Percentiles rank a stretch among this genome's conserved stretches.
phyloP scores from a whole-genome alignment of 2,888 invertebrate species.

The Hyposoter didymator region DNA sequence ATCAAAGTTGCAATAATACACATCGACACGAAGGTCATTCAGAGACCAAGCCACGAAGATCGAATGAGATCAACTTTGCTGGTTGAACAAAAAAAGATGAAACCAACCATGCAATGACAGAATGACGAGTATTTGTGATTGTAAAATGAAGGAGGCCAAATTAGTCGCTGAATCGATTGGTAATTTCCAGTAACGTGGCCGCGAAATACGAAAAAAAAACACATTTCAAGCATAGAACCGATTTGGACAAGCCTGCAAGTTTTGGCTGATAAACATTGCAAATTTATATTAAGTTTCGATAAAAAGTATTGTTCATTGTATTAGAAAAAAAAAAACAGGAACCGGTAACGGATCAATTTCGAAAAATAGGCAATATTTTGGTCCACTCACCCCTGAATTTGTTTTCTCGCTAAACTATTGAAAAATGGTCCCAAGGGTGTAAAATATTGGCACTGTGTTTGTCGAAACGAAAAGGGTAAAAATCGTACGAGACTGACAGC shows the following conservation, averaged over 20 bases:
- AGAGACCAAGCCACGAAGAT: conserved; percentile 47
- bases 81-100: background rate
- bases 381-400: background rate
- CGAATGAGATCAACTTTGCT: conserved; percentile 19
- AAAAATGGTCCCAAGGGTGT: background rate
- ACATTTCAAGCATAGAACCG: background rate
- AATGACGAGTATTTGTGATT: background rate
- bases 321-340: background rate
- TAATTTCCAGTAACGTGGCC: background rate
- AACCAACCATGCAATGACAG: background rate
- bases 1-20: conserved; percentile 36
- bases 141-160: background rate
- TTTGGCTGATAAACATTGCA: background rate
- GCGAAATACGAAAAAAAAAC: background rate
- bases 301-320: background rate
- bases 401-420: background rate
- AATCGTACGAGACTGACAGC: background rate
- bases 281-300: background rate
- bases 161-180: background rate
- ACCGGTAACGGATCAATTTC: too few relatives aligned
- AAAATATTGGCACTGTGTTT: conserved; percentile 1
- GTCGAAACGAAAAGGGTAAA: background rate
- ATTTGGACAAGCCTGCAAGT: background rate
- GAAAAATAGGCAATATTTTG: background rate
- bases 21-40: conserved; percentile 45